phyloP scores from a whole-genome alignment of 2,797 vertebrate species.

The Sarcophilus harrisii region DNA sequence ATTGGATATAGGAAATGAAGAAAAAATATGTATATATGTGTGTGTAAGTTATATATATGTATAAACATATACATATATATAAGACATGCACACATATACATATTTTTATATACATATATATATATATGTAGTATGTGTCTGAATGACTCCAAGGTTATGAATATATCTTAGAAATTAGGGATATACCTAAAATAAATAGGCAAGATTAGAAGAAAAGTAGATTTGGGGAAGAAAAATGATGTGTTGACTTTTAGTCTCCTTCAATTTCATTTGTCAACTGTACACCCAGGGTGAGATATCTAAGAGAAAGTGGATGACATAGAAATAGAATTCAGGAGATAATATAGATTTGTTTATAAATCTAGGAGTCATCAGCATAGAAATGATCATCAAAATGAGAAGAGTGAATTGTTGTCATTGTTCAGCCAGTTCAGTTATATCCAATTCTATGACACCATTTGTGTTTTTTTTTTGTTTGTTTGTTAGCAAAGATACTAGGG shows the following conservation, averaged over 20 bases:
- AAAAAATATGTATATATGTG: too few relatives aligned
- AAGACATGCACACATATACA: too few relatives aligned
- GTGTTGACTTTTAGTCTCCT: not conserved
- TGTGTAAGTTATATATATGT: too few relatives aligned
- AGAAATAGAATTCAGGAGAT: not conserved
- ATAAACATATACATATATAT: too few relatives aligned
- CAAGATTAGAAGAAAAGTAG: not conserved
- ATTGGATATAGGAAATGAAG: too few relatives aligned
- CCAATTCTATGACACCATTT: not conserved
- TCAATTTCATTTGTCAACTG: not conserved
- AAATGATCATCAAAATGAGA: not conserved
- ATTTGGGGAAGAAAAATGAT: not conserved
- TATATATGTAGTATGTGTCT: too few relatives aligned
- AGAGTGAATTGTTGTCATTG: not conserved
- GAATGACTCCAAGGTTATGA: not conserved
- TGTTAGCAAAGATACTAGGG: not conserved
- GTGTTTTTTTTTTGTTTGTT: not conserved
- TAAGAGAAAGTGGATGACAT: not conserved
- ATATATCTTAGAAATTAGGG: not conserved
- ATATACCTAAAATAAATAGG: too few relatives aligned
- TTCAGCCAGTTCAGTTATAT: not conserved
- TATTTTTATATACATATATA: too few relatives aligned
- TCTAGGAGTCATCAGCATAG: not conserved
- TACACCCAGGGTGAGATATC: not conserved
- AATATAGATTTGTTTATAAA: not conserved